Evolutionary conservation across 2,888 invertebrate genomes (phyloP), one percentile per base, ranked within the genome.

Genomic region (Melanargia galathea): DNA sequence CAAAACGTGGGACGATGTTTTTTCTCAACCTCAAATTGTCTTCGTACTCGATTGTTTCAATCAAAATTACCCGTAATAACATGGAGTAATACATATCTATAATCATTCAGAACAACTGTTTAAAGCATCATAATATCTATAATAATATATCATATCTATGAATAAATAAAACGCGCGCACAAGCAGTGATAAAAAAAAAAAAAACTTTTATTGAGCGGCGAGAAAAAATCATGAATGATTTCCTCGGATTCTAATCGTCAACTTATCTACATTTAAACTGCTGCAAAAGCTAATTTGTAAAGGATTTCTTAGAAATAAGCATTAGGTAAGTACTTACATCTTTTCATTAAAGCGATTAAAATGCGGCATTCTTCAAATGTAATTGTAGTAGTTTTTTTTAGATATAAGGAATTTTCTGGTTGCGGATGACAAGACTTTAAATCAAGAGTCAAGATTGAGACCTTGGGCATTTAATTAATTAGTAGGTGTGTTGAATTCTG

Each of bases 31-130:
- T 77, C 74, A 74, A 75, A 76, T 73, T 57, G 56, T 46, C 56
- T 66, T 54, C 64, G 65, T 64, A 66, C 72, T 70, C 75, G 76
- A 82, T 83, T 83, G 82, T 81, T 82, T 80, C 78, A 82, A 80
- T 76, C 73, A 62, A 79, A 86, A 84, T 84, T 78, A 73, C 77
- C 75, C 68, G 69, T 85, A 85, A 87, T 86, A 75, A 84, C 70
- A 82, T 65, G 67, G 71, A 79, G 69, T 78, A 72, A 73, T 75
- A 78, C 66, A 70, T 66, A 68, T 67, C 59, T 68, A 61, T 69
- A 70, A 73, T 69, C 67, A 70, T 63, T 65, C 60, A 67, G 73
- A 75, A 76, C 79, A 79, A 75, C 70, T 72, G 75, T 72, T 78
- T 74, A 70, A 68, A 75, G 81, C 82, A 82, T 81, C 71, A 78